Conservation (phyloP, 2,888 invertebrate genomes). For the Clunio marinus region DNA sequence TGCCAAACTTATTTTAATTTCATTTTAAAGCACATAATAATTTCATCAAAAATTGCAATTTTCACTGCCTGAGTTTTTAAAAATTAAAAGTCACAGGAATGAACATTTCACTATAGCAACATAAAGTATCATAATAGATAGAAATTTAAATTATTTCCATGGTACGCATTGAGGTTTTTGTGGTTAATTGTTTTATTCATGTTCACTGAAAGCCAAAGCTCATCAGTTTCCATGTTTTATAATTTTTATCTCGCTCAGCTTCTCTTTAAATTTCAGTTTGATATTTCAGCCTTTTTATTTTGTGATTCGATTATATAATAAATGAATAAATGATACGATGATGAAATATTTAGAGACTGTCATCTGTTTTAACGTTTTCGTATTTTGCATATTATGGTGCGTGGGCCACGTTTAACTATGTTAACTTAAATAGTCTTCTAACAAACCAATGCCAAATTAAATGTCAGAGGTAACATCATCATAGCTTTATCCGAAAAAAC, state of each 20-base stretch:
- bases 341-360: neutral
- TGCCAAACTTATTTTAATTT: conserved; percentile 14
- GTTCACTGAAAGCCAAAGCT: neutral
- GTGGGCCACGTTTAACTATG: too few species aligned
- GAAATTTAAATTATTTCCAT: conserved; percentile 30
- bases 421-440: too few species aligned
- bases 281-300: neutral
- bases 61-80: neutral
- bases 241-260: neutral
- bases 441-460: too few species aligned
- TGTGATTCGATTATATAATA: neutral
- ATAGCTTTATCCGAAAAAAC: too few species aligned
- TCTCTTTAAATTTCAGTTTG: neutral
- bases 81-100: too few species aligned
- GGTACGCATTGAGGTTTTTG: conserved; percentile 29
- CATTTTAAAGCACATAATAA: conserved; percentile 10
- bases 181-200: conserved; percentile 9
- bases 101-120: neutral
- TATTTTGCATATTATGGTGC: neutral
- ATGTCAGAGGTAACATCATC: too few species aligned
- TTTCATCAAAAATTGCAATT: conserved; percentile 10
- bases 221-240: conserved; percentile 12
- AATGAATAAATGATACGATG: neutral
- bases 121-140: neutral
- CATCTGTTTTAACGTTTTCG: neutral